A percentile compares a stretch with the other conserved stretches of the same genome.
Evolutionary conservation across 2,113 vertebrate species (phyloP).

Genomic region (Hippocampus guttulatus): DNA sequence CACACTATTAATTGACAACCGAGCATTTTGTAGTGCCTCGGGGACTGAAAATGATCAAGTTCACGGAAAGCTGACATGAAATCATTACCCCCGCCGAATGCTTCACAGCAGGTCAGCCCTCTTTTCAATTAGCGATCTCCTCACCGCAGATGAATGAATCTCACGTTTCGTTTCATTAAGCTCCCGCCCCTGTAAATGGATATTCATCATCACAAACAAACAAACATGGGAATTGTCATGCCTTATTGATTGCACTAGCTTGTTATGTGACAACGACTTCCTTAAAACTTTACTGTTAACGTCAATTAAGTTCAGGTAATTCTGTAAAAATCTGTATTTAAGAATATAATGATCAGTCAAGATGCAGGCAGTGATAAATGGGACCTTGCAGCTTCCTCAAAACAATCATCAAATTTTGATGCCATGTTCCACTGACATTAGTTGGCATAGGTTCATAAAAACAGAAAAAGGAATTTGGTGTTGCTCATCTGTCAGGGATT

Average conservation of each 20-base stretch:
- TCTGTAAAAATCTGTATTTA: neutral
- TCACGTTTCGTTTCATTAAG: slow-evolving; percentile 49
- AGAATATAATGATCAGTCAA: neutral
- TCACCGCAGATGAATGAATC: slow-evolving; percentile 64
- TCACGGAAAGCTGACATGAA: slow-evolving; percentile 60
- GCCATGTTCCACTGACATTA: too few relatives aligned
- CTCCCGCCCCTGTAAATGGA: slow-evolving; percentile 35
- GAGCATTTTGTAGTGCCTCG: slow-evolving; percentile 30
- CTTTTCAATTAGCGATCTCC: slow-evolving; percentile 61
- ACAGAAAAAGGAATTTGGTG: too few relatives aligned
- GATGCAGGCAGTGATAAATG: neutral
- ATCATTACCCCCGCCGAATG: slow-evolving; percentile 51
- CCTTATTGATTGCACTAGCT: slow-evolving; percentile 3
- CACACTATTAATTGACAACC: slow-evolving; percentile 29
- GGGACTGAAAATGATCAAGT: slow-evolving; percentile 57
- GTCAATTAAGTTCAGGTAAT: neutral
- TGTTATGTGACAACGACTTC: slow-evolving; percentile 2
- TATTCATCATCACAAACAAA: slow-evolving; percentile 55
- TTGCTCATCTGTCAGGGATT: neutral
- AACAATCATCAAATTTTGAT: too few relatives aligned
- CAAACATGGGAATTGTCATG: slow-evolving; percentile 36
- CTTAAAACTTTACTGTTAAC: neutral
- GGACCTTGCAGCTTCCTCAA: too few relatives aligned
- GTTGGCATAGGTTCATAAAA: too few relatives aligned
- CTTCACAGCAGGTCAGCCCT: slow-evolving; percentile 60